Evolutionary conservation across 1,140 invertebrate genomes (phyloP).

Genomic region (Conus ventricosus): DNA sequence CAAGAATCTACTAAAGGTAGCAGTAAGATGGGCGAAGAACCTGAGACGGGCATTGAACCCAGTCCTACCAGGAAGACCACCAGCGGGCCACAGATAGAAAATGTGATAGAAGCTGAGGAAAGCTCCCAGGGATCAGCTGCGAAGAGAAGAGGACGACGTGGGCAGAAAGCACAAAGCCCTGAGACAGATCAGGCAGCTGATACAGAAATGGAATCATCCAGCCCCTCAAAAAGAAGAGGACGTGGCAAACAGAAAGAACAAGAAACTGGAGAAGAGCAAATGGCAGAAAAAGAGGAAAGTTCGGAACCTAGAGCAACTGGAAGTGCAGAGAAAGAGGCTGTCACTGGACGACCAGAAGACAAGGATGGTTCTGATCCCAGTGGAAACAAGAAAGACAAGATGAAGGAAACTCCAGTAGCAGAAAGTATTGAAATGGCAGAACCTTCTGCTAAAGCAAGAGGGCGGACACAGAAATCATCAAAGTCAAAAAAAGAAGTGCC

Average conservation of each 20-base stretch:
- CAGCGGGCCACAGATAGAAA: background rate
- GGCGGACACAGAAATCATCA: background rate
- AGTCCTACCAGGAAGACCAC: background rate
- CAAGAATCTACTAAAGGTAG: background rate
- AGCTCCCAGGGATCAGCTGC: background rate
- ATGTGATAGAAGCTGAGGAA: background rate
- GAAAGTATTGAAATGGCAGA: background rate
- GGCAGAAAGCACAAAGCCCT: background rate
- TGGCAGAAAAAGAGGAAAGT: background rate
- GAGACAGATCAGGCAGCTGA: background rate
- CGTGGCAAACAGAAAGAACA: slow-evolving; percentile 4
- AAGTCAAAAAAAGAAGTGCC: background rate
- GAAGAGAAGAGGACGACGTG: background rate
- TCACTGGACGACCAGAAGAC: background rate
- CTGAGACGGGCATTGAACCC: background rate
- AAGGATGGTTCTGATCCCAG: background rate
- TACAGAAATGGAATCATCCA: background rate
- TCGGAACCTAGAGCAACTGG: background rate
- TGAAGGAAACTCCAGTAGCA: background rate
- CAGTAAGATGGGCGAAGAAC: background rate
- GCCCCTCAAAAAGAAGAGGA: background rate
- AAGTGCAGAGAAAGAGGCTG: background rate
- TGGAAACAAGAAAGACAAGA: background rate
- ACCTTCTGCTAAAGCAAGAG: background rate
- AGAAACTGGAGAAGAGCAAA: background rate